A percentile compares a stretch with the other conserved stretches of the same genome.
Evolutionary conservation across 2,888 invertebrate genomes (phyloP).

Genomic region (Loripinus fragilis): DNA sequence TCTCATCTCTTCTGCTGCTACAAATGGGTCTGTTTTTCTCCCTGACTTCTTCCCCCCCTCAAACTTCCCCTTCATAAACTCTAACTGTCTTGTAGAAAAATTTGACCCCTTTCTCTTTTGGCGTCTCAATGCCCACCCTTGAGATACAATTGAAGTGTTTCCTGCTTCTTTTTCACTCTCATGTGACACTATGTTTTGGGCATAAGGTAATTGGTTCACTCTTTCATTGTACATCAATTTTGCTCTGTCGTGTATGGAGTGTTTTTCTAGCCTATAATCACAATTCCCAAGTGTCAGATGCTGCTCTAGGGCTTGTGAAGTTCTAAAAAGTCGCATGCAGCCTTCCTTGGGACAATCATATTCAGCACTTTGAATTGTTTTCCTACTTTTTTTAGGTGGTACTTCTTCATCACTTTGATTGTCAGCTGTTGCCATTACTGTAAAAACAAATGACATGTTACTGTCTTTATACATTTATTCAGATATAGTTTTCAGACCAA

Average conservation of each 20-base stretch:
- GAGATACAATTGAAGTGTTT: background rate
- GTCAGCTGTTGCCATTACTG: background rate
- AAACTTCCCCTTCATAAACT: slow-evolving; percentile 7
- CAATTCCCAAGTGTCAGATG: slow-evolving; percentile 3
- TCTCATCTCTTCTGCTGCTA: slow-evolving; percentile 1
- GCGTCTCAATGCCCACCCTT: background rate
- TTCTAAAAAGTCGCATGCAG: background rate
- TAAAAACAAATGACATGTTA: background rate
- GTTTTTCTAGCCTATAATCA: background rate
- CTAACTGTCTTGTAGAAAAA: background rate
- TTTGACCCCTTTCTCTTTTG: background rate
- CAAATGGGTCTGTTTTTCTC: slow-evolving; percentile 3
- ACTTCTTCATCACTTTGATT: background rate
- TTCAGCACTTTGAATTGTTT: slow-evolving; percentile 10
- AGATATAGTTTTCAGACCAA: too few species aligned
- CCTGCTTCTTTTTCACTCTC: background rate
- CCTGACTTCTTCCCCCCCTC: slow-evolving; percentile 8
- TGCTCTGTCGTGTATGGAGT: background rate
- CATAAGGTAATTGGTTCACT: background rate
- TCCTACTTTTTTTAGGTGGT: background rate
- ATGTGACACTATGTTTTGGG: background rate
- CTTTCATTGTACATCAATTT: background rate
- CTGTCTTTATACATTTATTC: background rate
- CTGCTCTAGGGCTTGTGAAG: background rate
- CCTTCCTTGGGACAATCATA: slow-evolving; percentile 35